Evolutionary conservation across 2,797 vertebrate species (phyloP), one percentile per base, ranked within the genome.

Genomic region (Notoglanidium macrostoma): DNA sequence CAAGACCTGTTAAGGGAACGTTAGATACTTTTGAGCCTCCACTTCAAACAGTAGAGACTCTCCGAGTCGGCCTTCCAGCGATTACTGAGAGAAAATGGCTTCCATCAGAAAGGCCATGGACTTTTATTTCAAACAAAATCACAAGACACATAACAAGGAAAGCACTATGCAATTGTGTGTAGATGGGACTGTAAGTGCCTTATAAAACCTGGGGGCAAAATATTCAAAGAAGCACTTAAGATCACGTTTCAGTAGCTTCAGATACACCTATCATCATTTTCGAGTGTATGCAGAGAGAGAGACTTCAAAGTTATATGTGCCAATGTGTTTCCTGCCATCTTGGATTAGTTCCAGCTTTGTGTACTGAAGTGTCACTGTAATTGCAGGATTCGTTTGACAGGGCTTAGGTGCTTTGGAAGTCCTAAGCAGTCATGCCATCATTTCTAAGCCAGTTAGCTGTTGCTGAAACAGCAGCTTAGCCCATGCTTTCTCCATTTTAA

Each of bases 301-400:
- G 46, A 67, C 63, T 59, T 87, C 73, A 84, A 87, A 87, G 82
- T 55, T 23, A 61, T 84, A 17, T 21, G 8, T 35, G 35, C 35
- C 35, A 44, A 57, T 67, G 49, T 19, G 29, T 54, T 67, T 83
- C 29, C 70, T 83, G 80, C 72, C 80, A 77, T 87, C 44, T 82
- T 87, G 74, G 81, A 87, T 83, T 76, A 83, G 80, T 68, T 83
- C 49, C 63, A 67, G 80, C 72, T 77, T 68, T 77, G 72, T 84
- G 80, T 84, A 77, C 55, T 84, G 59, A 77, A 87, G 72, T 83
- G 81, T 77, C 80, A 77, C 32, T 77, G 49, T 87, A 87, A 83
- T 87, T 84, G 77, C 72, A 46, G 72, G 72, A 87, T 87, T 35
- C 61, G n/a, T 84, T 83, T 83, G 72, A 87, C 86, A 83, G 81